A percentile compares a stretch with the other conserved stretches of the same genome.
phyloP scores from a whole-genome alignment of 2,888 invertebrate species.

The Clostera curtula region DNA sequence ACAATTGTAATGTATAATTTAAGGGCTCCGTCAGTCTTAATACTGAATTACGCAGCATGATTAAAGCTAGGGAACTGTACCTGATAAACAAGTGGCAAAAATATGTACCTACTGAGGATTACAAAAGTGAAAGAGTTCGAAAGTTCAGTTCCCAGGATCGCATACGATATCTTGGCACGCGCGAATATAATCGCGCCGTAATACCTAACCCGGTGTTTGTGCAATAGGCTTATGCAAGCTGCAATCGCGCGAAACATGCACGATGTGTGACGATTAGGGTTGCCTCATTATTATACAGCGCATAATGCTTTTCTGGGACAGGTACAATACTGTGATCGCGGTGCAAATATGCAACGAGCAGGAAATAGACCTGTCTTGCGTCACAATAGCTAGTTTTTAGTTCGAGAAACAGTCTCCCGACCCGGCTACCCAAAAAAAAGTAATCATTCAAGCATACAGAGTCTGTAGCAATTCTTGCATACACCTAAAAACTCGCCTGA shows the following conservation, averaged over 20 bases:
- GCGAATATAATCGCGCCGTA: slow-evolving; percentile 57
- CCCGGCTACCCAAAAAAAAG: no score
- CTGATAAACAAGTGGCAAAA: no score
- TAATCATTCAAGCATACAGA: no score
- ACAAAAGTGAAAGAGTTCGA: slow-evolving; percentile 54
- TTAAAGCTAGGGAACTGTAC: no score
- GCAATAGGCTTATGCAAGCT: slow-evolving; percentile 64
- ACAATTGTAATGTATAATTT: slow-evolving; percentile 28
- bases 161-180: slow-evolving; percentile 56
- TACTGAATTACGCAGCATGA: slow-evolving; percentile 48
- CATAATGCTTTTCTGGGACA: slow-evolving; percentile 2
- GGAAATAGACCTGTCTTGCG: no score
- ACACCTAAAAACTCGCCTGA: slow-evolving; percentile 6
- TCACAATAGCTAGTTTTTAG: no score
- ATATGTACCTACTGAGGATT: no score
- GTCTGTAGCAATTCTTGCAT: no score
- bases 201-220: slow-evolving; percentile 54
- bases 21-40: no score
- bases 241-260: slow-evolving; percentile 57
- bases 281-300: slow-evolving; percentile 5
- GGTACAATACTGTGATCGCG: not conserved
- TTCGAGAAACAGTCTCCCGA: no score
- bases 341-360: no score
- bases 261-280: slow-evolving; percentile 36
- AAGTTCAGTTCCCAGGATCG: slow-evolving; percentile 51